Evolutionary conservation across 92 coral and sea anemone genomes (phyloP).

Genomic region (Pocillopora meandrina): DNA sequence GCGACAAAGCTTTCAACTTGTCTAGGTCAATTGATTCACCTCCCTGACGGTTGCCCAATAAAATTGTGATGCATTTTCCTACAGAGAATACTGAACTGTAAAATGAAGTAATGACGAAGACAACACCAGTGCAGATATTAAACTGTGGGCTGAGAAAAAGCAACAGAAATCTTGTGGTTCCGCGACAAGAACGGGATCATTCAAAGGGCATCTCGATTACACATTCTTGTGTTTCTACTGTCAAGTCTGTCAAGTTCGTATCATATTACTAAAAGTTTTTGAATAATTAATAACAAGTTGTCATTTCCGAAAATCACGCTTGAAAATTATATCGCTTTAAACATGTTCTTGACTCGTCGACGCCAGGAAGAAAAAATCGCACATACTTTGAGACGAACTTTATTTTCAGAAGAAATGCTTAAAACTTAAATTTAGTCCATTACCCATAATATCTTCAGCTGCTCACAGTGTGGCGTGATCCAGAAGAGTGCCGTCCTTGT

Average conservation of each 20-base stretch:
- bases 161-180: background rate
- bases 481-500: no score
- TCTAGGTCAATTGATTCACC: no score
- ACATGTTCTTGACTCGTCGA: no score
- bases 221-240: conserved; percentile 26
- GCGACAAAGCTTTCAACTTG: no score
- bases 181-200: background rate
- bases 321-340: background rate
- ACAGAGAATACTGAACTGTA: no score
- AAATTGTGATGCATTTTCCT: no score
- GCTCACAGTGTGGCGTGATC: background rate
- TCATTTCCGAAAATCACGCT: background rate
- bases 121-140: background rate
- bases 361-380: no score
- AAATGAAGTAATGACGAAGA: background rate
- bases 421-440: background rate
- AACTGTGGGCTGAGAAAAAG: background rate
- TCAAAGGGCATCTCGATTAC: background rate
- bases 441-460: background rate
- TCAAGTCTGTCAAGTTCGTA: background rate
- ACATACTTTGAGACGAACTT: no score
- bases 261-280: background rate
- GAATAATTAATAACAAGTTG: background rate
- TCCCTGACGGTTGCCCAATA: no score
- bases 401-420: no score